Conservation (phyloP, 2,113 vertebrate species). For the Catharus bicknelli region DNA sequence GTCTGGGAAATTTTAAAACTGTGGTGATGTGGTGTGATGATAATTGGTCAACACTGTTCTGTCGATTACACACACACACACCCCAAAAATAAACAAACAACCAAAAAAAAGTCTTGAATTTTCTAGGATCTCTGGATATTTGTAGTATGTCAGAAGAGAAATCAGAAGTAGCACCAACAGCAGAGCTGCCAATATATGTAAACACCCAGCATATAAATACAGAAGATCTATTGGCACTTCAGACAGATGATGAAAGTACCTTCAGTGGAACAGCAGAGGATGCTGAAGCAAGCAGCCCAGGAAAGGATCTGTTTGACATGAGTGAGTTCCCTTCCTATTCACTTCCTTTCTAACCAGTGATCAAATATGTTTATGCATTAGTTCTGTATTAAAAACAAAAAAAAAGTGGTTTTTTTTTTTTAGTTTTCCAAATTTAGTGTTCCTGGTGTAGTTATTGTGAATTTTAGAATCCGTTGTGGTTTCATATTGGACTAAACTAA, state of each 20-base stretch:
- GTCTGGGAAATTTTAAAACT: neutral
- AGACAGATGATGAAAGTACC: constrained; percentile 73
- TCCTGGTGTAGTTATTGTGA: neutral
- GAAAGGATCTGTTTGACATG: constrained; percentile 97
- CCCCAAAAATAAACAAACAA: neutral
- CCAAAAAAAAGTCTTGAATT: neutral
- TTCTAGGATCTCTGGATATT: constrained; percentile 85
- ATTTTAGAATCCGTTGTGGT: neutral
- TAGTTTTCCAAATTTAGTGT: neutral
- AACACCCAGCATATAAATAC: constrained; percentile 88
- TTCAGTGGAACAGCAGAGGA: constrained; percentile 63
- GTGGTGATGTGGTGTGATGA: neutral
- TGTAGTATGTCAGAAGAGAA: constrained; percentile 81
- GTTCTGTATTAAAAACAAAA: neutral
- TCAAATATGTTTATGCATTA: neutral
- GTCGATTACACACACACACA: neutral
- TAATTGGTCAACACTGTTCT: neutral
- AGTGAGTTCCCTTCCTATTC: constrained; percentile 80
- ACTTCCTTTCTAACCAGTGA: neutral
- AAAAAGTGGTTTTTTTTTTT: too few relatives aligned
- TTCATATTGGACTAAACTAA: neutral
- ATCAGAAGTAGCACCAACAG: constrained; percentile 51
- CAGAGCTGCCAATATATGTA: constrained; percentile 85
- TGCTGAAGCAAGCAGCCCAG: constrained; percentile 82
- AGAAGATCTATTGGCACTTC: constrained; percentile 78